Base-by-base conservation (phyloP, 2,113 vertebrate species). In the Kobus ellipsiprymnus region DNA sequence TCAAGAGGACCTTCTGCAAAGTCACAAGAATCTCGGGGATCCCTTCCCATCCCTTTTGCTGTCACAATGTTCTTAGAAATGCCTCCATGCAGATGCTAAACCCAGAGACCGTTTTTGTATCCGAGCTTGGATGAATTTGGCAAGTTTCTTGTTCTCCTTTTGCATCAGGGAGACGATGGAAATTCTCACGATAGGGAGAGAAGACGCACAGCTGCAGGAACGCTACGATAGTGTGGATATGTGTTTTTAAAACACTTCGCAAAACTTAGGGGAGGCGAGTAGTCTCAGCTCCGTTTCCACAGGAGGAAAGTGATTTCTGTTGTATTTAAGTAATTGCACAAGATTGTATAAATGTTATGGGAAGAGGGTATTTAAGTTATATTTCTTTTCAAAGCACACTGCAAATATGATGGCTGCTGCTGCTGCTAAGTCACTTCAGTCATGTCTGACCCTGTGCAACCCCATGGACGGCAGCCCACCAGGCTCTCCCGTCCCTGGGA, bases 191-290 rank as follows among this genome's bases (percentile, higher is more conserved):
- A 21, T 0, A 2, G 17, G n/a, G 7, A 55, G 80, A n/a, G 50
- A 25, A 23, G 50, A 25, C 15, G 1, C 30, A 23, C 48, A 7
- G 48, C 46, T 33, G 3, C 5, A 33, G 9, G 0, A 23, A 13
- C 4, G 2, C 30, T 25, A 4, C 21, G 11, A 54, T 2, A 4
- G 27, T 2, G 6, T 7, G n/a, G 25, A 7, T 30, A 8, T 15
- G n/a, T 23, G 16, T 44, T 12, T 23, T 33, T 25, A 19, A 59
- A 89, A 55, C n/a, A 14, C 71, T 25, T 14, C 0, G 2, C 3
- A 1, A 2, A n/a, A 50, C 29, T 48, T 48, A 4, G 2, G 14
- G 4, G 44, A 3, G 30, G 59, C 44, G 25, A n/a, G 12, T 10
- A 10, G 33, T n/a, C 21, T 27, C 6, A 21, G 21, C 25, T 54